These are phyloP conservation scores for Chrysocyon brachyurus DNA, from an alignment of 2,797 vertebrate species.

Conservation along the genomic window DNA sequence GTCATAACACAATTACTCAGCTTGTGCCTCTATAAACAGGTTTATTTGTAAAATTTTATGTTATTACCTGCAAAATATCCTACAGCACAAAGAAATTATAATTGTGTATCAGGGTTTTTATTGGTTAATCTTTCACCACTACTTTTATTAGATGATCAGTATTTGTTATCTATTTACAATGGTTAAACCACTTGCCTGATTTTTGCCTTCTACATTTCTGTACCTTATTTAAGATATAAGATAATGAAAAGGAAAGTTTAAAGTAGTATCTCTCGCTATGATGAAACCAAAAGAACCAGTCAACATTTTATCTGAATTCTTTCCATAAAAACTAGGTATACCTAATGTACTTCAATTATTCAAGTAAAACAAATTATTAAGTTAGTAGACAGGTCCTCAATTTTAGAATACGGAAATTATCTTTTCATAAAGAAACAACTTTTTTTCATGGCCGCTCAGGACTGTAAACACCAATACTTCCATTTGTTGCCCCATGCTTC, in stretches of 20 bases:
- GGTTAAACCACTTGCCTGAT: conserved; percentile 87
- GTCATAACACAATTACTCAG: conserved; percentile 71
- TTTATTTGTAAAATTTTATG: conserved; percentile 77
- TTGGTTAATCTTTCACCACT: conserved; percentile 82
- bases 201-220: conserved; percentile 88
- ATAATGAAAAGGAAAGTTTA: conserved; percentile 85
- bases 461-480: not conserved
- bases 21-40: conserved; percentile 78
- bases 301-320: conserved; percentile 79
- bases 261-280: conserved; percentile 79
- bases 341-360: conserved; percentile 1
- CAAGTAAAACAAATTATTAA: conserved; percentile 48
- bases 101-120: conserved; percentile 76
- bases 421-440: conserved; percentile 28
- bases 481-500: not conserved
- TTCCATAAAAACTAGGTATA: conserved; percentile 35
- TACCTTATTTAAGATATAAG: conserved; percentile 88
- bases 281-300: conserved; percentile 65
- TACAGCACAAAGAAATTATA: conserved; percentile 76
- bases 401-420: conserved; percentile 42
- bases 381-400: not conserved
- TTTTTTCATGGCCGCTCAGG: not conserved
- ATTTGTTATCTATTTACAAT: conserved; percentile 83
- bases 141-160: conserved; percentile 87
- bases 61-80: conserved; percentile 80